Conservation (phyloP, 2,888 invertebrate genomes). For the Idaea aversata region DNA sequence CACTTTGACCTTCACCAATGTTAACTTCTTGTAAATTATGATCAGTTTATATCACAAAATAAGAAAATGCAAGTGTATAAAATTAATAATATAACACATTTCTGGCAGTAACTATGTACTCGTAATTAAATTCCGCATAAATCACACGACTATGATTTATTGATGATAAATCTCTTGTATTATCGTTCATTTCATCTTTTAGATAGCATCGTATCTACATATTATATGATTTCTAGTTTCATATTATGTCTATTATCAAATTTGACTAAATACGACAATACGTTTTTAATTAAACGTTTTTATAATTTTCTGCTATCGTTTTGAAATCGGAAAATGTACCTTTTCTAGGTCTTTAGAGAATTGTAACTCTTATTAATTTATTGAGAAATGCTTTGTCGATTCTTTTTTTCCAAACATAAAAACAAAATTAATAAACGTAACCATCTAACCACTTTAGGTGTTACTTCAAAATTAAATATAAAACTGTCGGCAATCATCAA, state of each 20-base stretch:
- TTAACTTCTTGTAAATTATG: too few species aligned
- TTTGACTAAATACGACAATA: neutral
- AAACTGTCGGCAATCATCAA: neutral
- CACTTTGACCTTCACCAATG: too few species aligned
- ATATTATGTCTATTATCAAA: neutral
- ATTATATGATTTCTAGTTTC: neutral
- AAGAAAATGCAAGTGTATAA: conserved; percentile 3
- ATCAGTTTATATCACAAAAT: neutral
- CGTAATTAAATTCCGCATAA: conserved; percentile 1
- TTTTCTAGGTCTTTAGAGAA: too few species aligned
- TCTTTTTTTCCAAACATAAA: neutral
- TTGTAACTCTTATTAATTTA: too few species aligned
- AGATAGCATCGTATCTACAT: neutral
- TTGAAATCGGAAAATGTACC: too few species aligned
- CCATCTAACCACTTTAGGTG: neutral
- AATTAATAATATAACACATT: neutral
- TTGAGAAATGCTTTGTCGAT: neutral
- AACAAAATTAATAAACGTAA: neutral
- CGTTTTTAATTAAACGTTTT: too few species aligned
- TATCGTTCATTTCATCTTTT: conserved; percentile 2
- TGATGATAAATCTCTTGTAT: neutral
- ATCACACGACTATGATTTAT: neutral
- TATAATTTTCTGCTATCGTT: too few species aligned
- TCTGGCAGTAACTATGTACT: conserved; percentile 3
- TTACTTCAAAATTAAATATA: neutral